A percentile compares a stretch with the other conserved stretches of the same genome.
phyloP scores from a whole-genome alignment of 2,797 vertebrate species.

The Xenopus petersii region DNA sequence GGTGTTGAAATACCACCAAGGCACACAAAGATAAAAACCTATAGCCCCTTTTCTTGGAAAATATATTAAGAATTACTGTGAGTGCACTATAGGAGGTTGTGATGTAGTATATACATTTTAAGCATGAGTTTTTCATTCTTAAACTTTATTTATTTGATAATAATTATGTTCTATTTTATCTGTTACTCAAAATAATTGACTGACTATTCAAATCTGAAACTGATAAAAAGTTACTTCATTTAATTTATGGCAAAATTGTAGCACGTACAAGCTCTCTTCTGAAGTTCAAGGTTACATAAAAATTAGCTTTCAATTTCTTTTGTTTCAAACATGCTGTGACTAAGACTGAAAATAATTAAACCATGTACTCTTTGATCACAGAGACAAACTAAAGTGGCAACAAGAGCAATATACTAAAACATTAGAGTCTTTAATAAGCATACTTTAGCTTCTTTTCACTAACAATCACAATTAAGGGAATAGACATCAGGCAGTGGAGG shows the following conservation, averaged over 20 bases:
- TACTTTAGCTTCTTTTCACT: constrained; percentile 45
- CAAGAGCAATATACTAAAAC: constrained; percentile 43
- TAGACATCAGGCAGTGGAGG: constrained; percentile 44
- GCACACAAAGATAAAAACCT: too few relatives aligned
- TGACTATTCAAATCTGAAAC: too few relatives aligned
- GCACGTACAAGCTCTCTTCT: constrained; percentile 4
- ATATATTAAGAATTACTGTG: too few relatives aligned
- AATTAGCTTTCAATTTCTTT: constrained; percentile 30
- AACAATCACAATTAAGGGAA: constrained; percentile 51
- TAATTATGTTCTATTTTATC: too few relatives aligned
- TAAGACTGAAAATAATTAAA: constrained; percentile 47
- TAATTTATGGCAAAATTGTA: neutral
- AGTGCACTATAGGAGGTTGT: too few relatives aligned
- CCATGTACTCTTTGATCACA: constrained; percentile 40
- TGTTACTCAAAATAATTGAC: too few relatives aligned
- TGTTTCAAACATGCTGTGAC: constrained; percentile 40
- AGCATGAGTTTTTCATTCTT: too few relatives aligned
- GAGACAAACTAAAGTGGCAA: constrained; percentile 42
- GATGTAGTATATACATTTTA: too few relatives aligned
- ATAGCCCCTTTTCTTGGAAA: too few relatives aligned
- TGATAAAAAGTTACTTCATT: constrained; percentile 1
- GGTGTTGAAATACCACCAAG: too few relatives aligned
- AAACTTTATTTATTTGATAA: too few relatives aligned
- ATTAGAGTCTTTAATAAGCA: constrained; percentile 45
- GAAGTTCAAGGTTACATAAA: constrained; percentile 45